A percentile compares a stretch with the other conserved stretches of the same genome.
These are phyloP conservation scores for Chionis minor DNA, from an alignment of 2,113 vertebrate genomes.

Conservation along the genomic window DNA sequence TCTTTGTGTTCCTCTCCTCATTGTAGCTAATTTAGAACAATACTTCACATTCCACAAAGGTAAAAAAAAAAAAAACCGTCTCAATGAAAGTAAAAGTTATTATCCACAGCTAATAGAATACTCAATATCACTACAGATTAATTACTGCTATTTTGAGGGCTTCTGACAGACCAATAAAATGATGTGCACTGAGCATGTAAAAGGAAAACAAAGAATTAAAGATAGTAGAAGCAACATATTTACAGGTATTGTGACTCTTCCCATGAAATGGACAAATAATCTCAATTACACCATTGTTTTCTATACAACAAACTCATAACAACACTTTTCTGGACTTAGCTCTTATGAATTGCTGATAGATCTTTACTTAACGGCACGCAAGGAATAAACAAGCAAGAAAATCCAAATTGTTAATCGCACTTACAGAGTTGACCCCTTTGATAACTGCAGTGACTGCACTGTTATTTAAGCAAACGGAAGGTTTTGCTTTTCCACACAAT, in stretches of 20 bases:
- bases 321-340: background rate
- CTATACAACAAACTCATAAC: background rate
- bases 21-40: background rate
- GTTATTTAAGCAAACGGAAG: background rate
- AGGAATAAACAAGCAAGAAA: background rate
- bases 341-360: background rate
- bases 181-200: background rate
- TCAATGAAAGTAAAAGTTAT: background rate
- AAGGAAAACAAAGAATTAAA: slow-evolving; percentile 11
- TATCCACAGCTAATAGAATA: slow-evolving; percentile 11
- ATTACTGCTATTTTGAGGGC: slow-evolving; percentile 15
- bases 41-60: background rate
- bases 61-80: background rate
- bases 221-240: background rate
- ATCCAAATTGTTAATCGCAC: background rate
- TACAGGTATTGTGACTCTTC: background rate
- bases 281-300: background rate
- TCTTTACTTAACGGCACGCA: background rate
- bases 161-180: slow-evolving; percentile 21
- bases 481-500: background rate
- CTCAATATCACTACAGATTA: slow-evolving; percentile 19
- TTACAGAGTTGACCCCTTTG: background rate
- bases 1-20: background rate
- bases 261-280: background rate
- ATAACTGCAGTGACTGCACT: accelerated